Base-by-base conservation (phyloP, 2,797 vertebrate species). In the Pagetopsis macropterus region DNA sequence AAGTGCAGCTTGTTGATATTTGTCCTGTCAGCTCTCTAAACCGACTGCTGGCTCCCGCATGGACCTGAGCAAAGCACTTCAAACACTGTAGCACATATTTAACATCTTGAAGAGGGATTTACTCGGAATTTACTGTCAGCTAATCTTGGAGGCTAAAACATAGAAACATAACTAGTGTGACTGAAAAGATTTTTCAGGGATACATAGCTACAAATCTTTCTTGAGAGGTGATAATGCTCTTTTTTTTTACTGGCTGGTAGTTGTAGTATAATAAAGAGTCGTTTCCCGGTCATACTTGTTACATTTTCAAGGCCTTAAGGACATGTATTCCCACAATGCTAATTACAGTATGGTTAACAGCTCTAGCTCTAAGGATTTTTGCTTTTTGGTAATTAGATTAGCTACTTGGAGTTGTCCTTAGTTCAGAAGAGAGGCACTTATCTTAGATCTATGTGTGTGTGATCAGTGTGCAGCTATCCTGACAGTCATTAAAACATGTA, bases 1-100 rank as follows among this genome's bases (percentile, higher is more conserved):
- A 77, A 23, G 72, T 64, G 56, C 11, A 45, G 78, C 70, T 69
- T 86, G 84, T 90, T 90, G 68, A 82, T 85, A 81, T 89, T 91
- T 87, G 80, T 88, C 79, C 82, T 84, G 84, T 84, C 80, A 65
- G 73, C 82, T 84, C 67, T 81, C 43, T 76, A 78, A 83, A 84
- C n/a, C 4, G 4, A 60, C 76, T 58, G 70, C 64, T 77, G 79
- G 73, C 81, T 90, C 65, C 77, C 52, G 81, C 40, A 60, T 2
- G n/a, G 67, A 72, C 75, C 57, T 2, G 75, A 64, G 78, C 56
- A 50, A 74, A 83, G 77, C 76, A 78, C 81, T 81, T 83, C 51
- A 68, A 79, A 76, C 76, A 45, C 58, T 21, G 54, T 14, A 40
- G 56, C 84, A 88, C 88, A 87, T 84, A 87, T 87, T 89, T 74